Percentiles rank a stretch among this genome's conserved stretches.
Conservation (phyloP, 2,888 invertebrate species). For the Ferrisia virgata region DNA sequence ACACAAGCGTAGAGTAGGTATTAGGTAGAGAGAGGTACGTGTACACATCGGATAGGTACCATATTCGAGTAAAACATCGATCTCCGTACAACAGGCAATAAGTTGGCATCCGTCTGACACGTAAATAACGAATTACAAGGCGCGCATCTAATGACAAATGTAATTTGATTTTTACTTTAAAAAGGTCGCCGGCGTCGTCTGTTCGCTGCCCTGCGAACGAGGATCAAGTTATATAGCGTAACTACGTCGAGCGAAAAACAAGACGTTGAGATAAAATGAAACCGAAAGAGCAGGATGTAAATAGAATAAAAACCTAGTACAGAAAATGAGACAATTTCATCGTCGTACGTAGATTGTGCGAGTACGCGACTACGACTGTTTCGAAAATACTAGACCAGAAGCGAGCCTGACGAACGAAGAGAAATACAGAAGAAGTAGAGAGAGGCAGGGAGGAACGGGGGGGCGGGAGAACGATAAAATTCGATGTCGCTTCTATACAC, state of each 20-base stretch:
- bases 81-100: not conserved
- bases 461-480: not conserved
- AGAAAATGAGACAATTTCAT: not conserved
- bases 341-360: not conserved
- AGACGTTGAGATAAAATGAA: no score
- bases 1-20: no score
- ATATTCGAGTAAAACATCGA: not conserved
- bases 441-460: not conserved
- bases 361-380: not conserved
- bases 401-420: not conserved
- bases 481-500: not conserved
- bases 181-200: not conserved
- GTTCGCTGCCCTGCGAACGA: not conserved
- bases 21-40: no score
- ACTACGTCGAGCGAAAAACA: no score
- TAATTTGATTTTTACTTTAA: slow-evolving; percentile 5
- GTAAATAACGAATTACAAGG: slow-evolving; percentile 5
- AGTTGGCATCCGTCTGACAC: not conserved
- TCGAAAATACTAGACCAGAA: not conserved
- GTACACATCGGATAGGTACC: no score
- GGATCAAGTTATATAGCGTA: no score
- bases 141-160: slow-evolving; percentile 10
- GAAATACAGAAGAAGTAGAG: no score
- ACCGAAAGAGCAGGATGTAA: not conserved
- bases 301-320: not conserved